Conservation (phyloP, 2,113 vertebrate genomes). For the Puntigrus tetrazona region DNA sequence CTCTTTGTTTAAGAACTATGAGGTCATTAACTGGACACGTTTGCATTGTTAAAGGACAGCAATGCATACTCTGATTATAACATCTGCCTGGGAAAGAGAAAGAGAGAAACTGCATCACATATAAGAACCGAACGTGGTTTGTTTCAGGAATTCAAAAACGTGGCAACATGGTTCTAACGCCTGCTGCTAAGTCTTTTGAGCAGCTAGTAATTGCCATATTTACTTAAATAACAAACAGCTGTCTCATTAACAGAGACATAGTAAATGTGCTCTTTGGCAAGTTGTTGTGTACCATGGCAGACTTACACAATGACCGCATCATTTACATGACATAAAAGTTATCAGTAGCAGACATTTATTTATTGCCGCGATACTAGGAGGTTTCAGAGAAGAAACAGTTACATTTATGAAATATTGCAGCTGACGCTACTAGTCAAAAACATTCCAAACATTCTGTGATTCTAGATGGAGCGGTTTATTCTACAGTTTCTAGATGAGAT, state of each 20-base stretch:
- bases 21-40: constrained; percentile 69
- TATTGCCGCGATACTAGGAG: constrained; percentile 44
- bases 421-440: constrained; percentile 8
- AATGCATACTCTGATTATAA: constrained; percentile 37
- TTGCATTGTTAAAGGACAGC: constrained; percentile 61
- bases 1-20: constrained; percentile 58
- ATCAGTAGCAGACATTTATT: constrained; percentile 52
- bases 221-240: constrained; percentile 55
- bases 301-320: constrained; percentile 30
- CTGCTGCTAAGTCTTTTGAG: constrained; percentile 38
- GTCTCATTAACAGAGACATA: constrained; percentile 52
- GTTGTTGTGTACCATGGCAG: constrained; percentile 40
- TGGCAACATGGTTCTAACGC: constrained; percentile 19
- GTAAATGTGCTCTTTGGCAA: constrained; percentile 43
- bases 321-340: constrained; percentile 55
- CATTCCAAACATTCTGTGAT: constrained; percentile 16
- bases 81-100: constrained; percentile 14
- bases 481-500: background rate
- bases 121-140: background rate
- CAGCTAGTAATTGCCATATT: constrained; percentile 51
- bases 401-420: constrained; percentile 38
- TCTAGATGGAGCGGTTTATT: background rate
- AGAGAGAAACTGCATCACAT: background rate
- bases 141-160: constrained; percentile 19
- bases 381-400: constrained; percentile 12